A percentile compares a stretch with the other conserved stretches of the same genome.
Evolutionary conservation across 2,797 vertebrate species (phyloP).

Genomic region (Hirundo rustica): DNA sequence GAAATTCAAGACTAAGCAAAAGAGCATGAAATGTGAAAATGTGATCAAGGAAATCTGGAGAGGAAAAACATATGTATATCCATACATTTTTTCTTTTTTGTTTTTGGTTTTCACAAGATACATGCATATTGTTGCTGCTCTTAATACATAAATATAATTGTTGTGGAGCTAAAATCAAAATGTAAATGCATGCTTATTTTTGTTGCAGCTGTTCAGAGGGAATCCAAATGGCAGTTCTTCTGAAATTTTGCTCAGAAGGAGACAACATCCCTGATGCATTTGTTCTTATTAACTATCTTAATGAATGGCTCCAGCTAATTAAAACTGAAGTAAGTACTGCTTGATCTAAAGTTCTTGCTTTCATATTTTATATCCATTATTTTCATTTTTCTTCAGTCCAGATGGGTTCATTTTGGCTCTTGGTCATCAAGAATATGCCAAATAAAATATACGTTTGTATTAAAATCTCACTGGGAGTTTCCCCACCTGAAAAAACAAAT

Average conservation of each 20-base stretch:
- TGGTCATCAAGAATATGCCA: background rate
- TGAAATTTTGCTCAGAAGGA: conserved; percentile 96
- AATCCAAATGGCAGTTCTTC: conserved; percentile 86
- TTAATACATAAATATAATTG: background rate
- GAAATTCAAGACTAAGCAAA: background rate
- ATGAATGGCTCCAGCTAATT: conserved; percentile 90
- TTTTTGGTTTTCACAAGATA: background rate
- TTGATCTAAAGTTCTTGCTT: background rate
- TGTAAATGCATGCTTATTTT: background rate
- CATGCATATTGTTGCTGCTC: background rate
- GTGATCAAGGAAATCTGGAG: background rate
- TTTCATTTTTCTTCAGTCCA: background rate
- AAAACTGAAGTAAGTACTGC: conserved; percentile 81
- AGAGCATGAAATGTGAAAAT: background rate
- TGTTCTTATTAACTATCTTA: conserved; percentile 86
- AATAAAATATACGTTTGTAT: background rate
- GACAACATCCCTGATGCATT: conserved; percentile 97
- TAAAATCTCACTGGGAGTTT: background rate
- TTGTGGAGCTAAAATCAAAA: background rate
- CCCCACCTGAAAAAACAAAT: background rate
- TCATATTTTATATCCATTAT: background rate
- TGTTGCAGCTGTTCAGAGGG: conserved; percentile 80
- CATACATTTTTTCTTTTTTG: background rate
- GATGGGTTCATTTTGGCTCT: background rate
- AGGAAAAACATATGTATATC: background rate